Evolutionary conservation across 2,113 vertebrate genomes (phyloP).

Genomic region (Atlantisia rogersi): DNA sequence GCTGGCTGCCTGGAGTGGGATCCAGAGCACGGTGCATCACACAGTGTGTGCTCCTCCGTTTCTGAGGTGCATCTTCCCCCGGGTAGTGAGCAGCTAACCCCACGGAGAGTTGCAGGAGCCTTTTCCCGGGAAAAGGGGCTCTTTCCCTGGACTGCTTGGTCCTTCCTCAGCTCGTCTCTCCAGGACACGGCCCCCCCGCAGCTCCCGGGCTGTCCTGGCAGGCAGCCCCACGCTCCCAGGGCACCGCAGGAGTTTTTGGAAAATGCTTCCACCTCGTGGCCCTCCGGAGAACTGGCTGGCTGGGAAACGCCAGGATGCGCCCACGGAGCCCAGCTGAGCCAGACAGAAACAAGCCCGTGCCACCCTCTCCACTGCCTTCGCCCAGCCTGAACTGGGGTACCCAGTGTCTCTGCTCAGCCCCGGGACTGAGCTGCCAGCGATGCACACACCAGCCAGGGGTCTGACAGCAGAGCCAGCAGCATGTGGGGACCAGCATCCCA

Average conservation of each 20-base stretch:
- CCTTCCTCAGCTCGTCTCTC: not conserved
- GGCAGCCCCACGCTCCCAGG: too few relatives aligned
- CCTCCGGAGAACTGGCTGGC: not conserved
- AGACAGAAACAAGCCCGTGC: accelerated
- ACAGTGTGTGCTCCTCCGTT: not conserved
- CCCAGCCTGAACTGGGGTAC: not conserved
- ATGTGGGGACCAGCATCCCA: not conserved
- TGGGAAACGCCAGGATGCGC: not conserved
- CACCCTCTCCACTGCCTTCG: not conserved
- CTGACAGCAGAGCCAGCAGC: not conserved
- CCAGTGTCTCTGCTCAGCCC: not conserved
- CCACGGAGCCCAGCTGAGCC: accelerated
- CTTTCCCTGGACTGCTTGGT: accelerated
- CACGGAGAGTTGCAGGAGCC: accelerated
- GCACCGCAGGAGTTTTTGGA: not conserved
- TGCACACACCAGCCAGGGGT: not conserved
- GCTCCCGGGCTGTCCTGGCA: not conserved
- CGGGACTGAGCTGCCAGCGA: not conserved
- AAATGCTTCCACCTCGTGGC: slow-evolving; percentile 62
- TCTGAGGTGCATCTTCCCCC: not conserved
- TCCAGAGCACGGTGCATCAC: accelerated
- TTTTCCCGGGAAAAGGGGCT: not conserved
- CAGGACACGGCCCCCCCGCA: accelerated
- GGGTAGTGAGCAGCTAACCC: accelerated
- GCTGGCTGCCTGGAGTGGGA: not conserved